Evolutionary conservation across 2,888 invertebrate genomes (phyloP).

Genomic region (Odontocolon sp.): DNA sequence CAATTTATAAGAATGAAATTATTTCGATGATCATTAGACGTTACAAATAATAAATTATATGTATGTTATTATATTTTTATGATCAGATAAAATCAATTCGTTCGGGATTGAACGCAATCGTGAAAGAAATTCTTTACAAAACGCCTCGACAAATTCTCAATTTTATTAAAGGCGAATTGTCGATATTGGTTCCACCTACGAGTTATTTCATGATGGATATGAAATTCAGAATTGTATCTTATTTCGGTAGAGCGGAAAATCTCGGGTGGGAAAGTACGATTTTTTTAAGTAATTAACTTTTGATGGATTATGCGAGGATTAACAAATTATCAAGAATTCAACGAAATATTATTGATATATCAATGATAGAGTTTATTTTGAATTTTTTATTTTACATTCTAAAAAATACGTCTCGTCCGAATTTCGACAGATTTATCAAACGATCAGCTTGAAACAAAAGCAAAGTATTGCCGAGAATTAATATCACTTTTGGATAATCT

Average conservation of each 20-base stretch:
- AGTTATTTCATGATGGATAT: conserved; percentile 85
- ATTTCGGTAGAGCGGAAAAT: conserved; percentile 83
- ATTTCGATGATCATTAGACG: neutral
- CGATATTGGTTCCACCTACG: conserved; percentile 83
- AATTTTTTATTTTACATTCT: conserved; percentile 4
- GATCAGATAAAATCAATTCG: conserved; percentile 73
- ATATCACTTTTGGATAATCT: conserved; percentile 83
- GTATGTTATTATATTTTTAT: neutral
- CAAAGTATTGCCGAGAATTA: conserved; percentile 84
- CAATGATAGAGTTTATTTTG: neutral
- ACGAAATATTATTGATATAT: no score
- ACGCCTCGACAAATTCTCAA: conserved; percentile 83
- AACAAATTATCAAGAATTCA: no score
- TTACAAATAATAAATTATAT: neutral
- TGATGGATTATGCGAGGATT: no score
- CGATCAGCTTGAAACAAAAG: conserved; percentile 83
- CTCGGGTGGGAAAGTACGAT: conserved; percentile 84
- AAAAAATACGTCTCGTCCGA: neutral
- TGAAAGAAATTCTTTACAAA: conserved; percentile 82
- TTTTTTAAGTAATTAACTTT: neutral
- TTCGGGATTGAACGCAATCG: conserved; percentile 82
- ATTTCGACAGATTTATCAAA: conserved; percentile 83
- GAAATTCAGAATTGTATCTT: conserved; percentile 85
- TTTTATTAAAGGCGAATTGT: conserved; percentile 83
- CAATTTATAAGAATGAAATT: conserved; percentile 60